phyloP scores from a whole-genome alignment of 1,140 invertebrate species.

The Cyclina sinensis region DNA sequence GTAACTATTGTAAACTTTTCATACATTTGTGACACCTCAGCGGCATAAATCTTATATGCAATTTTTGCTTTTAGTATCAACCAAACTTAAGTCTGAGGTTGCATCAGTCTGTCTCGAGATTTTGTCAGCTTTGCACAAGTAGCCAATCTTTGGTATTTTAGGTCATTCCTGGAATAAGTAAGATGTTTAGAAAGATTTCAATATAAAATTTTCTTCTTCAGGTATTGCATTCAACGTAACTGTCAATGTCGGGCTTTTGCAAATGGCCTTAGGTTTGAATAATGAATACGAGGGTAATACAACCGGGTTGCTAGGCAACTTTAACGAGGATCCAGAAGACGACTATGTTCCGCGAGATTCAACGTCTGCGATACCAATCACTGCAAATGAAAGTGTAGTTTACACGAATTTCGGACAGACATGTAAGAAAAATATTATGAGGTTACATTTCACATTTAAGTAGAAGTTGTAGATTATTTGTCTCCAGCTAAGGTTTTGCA shows the following conservation, averaged over 20 bases:
- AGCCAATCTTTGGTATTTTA: too few species aligned
- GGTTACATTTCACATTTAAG: too few species aligned
- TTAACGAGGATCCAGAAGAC: conserved; percentile 69
- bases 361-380: conserved; percentile 49
- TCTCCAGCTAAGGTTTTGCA: too few species aligned
- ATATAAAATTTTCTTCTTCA: background rate
- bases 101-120: too few species aligned
- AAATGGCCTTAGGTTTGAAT: conserved; percentile 33
- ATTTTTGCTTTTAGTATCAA: too few species aligned
- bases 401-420: conserved; percentile 55
- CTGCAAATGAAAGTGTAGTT: background rate
- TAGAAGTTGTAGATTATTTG: too few species aligned
- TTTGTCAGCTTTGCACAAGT: too few species aligned
- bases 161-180: too few species aligned
- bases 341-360: conserved; percentile 84
- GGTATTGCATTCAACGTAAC: conserved; percentile 53
- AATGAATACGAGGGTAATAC: conserved; percentile 48
- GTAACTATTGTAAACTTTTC: background rate
- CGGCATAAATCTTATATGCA: too few species aligned
- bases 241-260: conserved; percentile 22
- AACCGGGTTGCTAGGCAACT: conserved; percentile 74
- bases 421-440: too few species aligned
- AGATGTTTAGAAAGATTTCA: too few species aligned
- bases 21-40: background rate
- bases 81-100: too few species aligned